These are phyloP conservation scores for Drosophila santomea DNA, from an alignment of 1,140 invertebrate genomes.

Conservation along the genomic window DNA sequence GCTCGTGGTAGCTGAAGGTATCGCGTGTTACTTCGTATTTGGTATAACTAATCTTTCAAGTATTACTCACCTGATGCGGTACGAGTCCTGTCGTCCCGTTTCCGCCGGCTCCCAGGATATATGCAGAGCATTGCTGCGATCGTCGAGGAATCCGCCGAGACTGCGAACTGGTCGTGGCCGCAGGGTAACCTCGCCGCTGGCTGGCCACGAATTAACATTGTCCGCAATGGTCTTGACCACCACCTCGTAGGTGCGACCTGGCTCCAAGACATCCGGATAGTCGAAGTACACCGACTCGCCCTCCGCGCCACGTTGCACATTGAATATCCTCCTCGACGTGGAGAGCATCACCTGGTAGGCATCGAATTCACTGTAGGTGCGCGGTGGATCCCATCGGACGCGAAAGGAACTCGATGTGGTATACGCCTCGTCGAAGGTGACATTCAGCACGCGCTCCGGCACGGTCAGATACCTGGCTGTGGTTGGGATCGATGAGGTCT, in stretches of 20 bases:
- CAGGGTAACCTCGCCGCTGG: conserved; percentile 92
- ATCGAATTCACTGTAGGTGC: conserved; percentile 93
- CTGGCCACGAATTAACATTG: conserved; percentile 96
- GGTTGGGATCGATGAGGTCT: conserved; percentile 94
- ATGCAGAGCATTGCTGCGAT: conserved; percentile 89
- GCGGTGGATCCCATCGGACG: conserved; percentile 93
- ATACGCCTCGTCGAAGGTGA: conserved; percentile 90
- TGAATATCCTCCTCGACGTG: conserved; percentile 87
- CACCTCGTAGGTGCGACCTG: conserved; percentile 94
- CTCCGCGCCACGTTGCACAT: conserved; percentile 87
- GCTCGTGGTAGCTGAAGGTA: conserved; percentile 90
- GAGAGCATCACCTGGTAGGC: conserved; percentile 94
- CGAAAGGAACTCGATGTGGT: conserved; percentile 91
- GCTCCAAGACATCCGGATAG: conserved; percentile 92
- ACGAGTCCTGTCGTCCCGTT: conserved; percentile 92
- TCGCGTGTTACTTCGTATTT: no score
- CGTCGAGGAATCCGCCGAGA: conserved; percentile 86
- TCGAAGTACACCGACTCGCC: conserved; percentile 88
- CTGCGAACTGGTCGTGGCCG: conserved; percentile 90
- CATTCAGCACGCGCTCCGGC: conserved; percentile 92
- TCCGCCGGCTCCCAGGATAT: conserved; percentile 91
- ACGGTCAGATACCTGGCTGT: conserved; percentile 96
- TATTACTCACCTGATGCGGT: conserved; percentile 86
- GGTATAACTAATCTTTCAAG: no score
- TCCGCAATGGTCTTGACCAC: conserved; percentile 96